A percentile compares a stretch with the other conserved stretches of the same genome.
These are phyloP conservation scores for Drosophila bocki DNA, from an alignment of 1,140 invertebrate genomes.

Conservation along the genomic window DNA sequence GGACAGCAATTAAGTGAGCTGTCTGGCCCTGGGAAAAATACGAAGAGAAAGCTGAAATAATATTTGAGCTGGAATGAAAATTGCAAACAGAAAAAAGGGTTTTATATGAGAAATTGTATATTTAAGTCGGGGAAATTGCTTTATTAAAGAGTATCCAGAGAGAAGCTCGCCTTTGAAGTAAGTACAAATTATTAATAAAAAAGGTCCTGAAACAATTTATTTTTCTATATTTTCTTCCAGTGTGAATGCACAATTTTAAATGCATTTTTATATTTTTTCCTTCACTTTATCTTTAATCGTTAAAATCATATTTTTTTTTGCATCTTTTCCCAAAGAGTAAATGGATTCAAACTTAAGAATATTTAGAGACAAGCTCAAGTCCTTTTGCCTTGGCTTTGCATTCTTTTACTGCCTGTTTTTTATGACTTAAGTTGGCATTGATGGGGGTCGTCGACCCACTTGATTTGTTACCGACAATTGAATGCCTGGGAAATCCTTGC, in stretches of 20 bases:
- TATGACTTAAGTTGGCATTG: constrained; percentile 53
- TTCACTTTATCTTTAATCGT: neutral
- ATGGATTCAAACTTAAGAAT: neutral
- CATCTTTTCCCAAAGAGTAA: neutral
- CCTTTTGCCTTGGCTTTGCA: constrained; percentile 1
- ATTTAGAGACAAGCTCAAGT: neutral
- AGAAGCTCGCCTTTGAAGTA: neutral
- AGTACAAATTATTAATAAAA: no score
- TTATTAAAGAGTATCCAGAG: neutral
- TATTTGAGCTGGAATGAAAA: neutral
- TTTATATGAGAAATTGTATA: neutral
- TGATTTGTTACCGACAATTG: constrained; percentile 78
- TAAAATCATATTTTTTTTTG: neutral
- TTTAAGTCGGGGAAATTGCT: neutral
- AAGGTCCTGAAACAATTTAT: neutral
- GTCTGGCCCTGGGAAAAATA: constrained; percentile 15
- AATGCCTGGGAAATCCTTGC: constrained; percentile 25
- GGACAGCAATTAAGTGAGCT: constrained; percentile 57
- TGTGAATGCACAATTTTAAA: neutral
- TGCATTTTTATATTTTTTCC: neutral
- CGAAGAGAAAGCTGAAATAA: constrained; percentile 9
- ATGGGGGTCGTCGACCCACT: constrained; percentile 45
- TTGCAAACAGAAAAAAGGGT: neutral
- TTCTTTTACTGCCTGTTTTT: constrained; percentile 50
- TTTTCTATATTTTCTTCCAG: neutral